Conservation (phyloP, 1,140 invertebrate genomes). For the Whitmania pigra region DNA sequence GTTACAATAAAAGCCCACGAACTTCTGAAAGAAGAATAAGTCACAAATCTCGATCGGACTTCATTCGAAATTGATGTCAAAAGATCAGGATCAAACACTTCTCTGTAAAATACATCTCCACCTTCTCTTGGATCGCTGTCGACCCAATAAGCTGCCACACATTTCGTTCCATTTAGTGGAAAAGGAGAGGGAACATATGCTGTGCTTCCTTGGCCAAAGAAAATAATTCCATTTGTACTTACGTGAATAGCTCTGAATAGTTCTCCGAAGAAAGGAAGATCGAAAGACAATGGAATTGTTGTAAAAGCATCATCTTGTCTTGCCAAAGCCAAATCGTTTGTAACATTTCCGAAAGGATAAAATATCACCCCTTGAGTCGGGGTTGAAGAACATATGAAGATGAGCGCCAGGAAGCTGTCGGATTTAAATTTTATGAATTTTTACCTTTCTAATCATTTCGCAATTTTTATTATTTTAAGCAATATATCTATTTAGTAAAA, state of each 20-base stretch:
- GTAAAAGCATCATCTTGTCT: conserved; percentile 12
- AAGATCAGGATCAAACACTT: conserved; percentile 5
- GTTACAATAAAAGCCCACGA: conserved; percentile 11
- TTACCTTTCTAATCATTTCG: too few relatives aligned
- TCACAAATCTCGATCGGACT: neutral
- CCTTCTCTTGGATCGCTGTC: conserved; percentile 10
- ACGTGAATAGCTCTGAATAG: neutral
- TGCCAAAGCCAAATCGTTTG: neutral
- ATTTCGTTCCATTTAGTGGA: neutral
- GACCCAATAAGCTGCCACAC: conserved; percentile 5
- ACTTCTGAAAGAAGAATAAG: neutral
- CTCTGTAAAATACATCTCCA: conserved; percentile 8
- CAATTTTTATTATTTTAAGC: too few relatives aligned
- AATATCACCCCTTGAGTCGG: neutral
- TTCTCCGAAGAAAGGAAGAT: neutral
- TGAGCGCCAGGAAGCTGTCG: too few relatives aligned
- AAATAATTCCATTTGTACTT: conserved; percentile 11
- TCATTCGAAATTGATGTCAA: neutral
- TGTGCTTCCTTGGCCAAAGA: neutral
- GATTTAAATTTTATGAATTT: too few relatives aligned
- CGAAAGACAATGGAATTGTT: neutral
- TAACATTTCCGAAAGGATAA: neutral
- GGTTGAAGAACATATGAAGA: too few relatives aligned
- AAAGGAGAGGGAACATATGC: neutral
- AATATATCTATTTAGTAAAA: too few relatives aligned